Conservation (phyloP, 2,797 vertebrate species). For the Diceros bicornis region DNA sequence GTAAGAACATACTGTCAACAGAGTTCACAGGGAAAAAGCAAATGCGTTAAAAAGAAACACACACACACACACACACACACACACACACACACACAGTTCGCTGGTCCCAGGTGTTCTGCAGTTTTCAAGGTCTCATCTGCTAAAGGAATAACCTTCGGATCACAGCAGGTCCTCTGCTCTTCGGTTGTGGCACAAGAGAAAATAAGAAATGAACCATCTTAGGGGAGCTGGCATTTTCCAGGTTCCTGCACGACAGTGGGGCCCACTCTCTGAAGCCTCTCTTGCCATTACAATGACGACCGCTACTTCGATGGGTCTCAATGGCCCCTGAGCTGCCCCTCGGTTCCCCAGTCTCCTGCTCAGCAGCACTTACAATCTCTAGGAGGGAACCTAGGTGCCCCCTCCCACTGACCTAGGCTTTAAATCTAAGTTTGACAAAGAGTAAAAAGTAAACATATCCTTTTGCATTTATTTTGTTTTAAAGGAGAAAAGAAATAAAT, state of each 20-base stretch:
- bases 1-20: slow-evolving; percentile 56
- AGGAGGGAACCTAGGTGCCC: neutral
- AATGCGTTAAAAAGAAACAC: slow-evolving; percentile 61
- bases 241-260: slow-evolving; percentile 43
- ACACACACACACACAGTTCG: slow-evolving; percentile 67
- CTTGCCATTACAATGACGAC: slow-evolving; percentile 69
- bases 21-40: slow-evolving; percentile 79
- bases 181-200: slow-evolving; percentile 61
- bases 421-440: slow-evolving; percentile 75
- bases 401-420: neutral
- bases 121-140: slow-evolving; percentile 66
- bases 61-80: neutral
- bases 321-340: neutral
- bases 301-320: slow-evolving; percentile 74
- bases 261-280: slow-evolving; percentile 79
- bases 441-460: slow-evolving; percentile 83
- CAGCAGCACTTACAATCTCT: neutral
- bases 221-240: slow-evolving; percentile 64
- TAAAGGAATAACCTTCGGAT: slow-evolving; percentile 73
- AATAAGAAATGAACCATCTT: neutral
- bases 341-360: neutral
- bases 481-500: slow-evolving; percentile 78
- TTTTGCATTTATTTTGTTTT: slow-evolving; percentile 80
- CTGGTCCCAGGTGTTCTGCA: slow-evolving; percentile 77
- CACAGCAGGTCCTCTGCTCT: slow-evolving; percentile 77